These are phyloP conservation scores for Penaeus vannamei DNA, from an alignment of 1,140 invertebrate species.

Conservation along the genomic window DNA sequence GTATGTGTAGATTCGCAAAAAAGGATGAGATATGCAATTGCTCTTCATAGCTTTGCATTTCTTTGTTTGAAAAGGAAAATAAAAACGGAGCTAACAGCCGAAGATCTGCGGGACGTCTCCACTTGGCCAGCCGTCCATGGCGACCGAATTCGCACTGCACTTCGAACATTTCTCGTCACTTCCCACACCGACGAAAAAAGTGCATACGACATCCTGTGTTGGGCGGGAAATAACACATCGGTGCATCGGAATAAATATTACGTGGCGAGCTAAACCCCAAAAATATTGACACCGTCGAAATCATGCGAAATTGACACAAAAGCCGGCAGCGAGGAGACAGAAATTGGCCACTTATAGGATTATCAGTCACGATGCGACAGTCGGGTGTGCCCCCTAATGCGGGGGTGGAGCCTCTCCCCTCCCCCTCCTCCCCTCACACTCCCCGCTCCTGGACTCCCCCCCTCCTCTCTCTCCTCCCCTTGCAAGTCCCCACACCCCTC, in stretches of 20 bases:
- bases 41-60: too few species aligned
- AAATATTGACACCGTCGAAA: conserved; percentile 46
- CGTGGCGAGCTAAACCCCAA: conserved; percentile 34
- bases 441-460: neutral
- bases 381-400: neutral
- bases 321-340: conserved; percentile 44
- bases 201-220: neutral
- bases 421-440: neutral
- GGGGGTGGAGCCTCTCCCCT: neutral
- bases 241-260: too few species aligned
- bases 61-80: too few species aligned
- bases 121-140: too few species aligned
- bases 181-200: too few species aligned
- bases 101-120: too few species aligned
- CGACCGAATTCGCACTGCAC: too few species aligned
- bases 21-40: too few species aligned
- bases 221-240: neutral
- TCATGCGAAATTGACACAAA: conserved; percentile 45
- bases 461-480: neutral
- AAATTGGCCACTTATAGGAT: conserved; percentile 55
- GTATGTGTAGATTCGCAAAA: too few species aligned
- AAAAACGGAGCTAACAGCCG: too few species aligned
- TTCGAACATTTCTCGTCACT: too few species aligned
- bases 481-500: neutral
- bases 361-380: conserved; percentile 41